phyloP scores from a whole-genome alignment of 1,140 invertebrate species.

The Ylistrum balloti region DNA sequence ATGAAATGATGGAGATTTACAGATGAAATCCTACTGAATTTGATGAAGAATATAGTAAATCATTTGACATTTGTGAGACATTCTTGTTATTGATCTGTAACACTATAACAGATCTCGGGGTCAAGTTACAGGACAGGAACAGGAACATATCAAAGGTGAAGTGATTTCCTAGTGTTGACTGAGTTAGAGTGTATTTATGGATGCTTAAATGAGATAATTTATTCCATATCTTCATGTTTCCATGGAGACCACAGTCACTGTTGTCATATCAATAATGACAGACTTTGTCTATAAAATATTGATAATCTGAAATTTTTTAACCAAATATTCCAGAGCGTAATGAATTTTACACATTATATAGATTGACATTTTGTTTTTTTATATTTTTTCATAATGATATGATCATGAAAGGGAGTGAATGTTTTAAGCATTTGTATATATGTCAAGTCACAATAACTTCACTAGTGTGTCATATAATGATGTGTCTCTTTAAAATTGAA shows the following conservation, averaged over 20 bases:
- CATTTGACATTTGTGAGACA: too few species aligned
- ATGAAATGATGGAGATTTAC: not conserved
- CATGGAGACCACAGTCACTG: not conserved
- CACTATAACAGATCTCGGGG: too few species aligned
- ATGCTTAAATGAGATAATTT: constrained; percentile 8
- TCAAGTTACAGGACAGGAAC: too few species aligned
- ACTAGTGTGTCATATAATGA: not conserved
- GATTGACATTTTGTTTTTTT: not conserved
- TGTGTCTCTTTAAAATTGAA: constrained; percentile 15
- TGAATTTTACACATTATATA: constrained; percentile 24
- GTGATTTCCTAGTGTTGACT: not conserved
- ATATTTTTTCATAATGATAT: not conserved
- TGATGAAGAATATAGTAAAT: too few species aligned
- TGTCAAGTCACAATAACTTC: not conserved
- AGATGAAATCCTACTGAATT: too few species aligned
- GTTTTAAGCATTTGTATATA: constrained; percentile 3
- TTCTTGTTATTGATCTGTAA: too few species aligned
- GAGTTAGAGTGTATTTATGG: not conserved
- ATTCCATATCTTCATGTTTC: not conserved
- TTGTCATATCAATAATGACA: not conserved
- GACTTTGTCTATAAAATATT: not conserved
- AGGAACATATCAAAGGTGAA: too few species aligned
- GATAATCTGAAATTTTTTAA: constrained; percentile 12
- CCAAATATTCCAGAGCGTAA: constrained; percentile 15
- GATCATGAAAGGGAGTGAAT: not conserved